A percentile compares a stretch with the other conserved stretches of the same genome.
Conservation (phyloP, 1,140 invertebrate genomes). For the Drosophila kikkawai region DNA sequence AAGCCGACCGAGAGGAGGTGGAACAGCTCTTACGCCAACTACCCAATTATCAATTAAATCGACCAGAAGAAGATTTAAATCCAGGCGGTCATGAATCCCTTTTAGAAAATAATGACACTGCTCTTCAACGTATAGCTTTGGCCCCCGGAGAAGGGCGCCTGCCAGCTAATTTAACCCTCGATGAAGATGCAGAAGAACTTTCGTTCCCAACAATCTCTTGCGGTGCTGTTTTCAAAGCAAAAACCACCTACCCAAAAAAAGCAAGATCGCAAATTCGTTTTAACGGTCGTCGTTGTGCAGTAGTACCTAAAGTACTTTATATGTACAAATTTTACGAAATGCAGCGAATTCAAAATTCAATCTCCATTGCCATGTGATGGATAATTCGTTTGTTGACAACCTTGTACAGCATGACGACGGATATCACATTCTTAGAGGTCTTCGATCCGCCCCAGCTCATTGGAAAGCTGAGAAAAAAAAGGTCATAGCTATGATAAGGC, state of each 20-base stretch:
- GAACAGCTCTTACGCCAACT: too few species aligned
- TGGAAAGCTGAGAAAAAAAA: background rate
- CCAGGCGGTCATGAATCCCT: background rate
- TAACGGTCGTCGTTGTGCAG: background rate
- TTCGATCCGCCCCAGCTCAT: background rate
- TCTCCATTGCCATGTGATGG: background rate
- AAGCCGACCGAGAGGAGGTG: too few species aligned
- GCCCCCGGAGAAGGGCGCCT: background rate
- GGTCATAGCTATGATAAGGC: background rate
- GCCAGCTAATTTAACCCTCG: background rate
- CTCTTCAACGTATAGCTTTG: background rate
- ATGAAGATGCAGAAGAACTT: background rate
- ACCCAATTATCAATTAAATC: too few species aligned
- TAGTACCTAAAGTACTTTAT: background rate
- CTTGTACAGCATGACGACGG: conserved; percentile 1
- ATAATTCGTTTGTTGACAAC: too few species aligned
- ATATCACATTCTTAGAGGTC: background rate
- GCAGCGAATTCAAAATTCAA: background rate
- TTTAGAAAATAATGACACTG: background rate
- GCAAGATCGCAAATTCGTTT: background rate
- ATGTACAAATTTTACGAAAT: background rate
- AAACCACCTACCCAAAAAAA: background rate
- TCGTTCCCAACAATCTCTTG: conserved; percentile 1
- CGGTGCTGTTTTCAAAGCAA: too few species aligned
- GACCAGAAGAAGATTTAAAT: too few species aligned